phyloP scores from a whole-genome alignment of 2,888 invertebrate species.

The Galerucella nymphaeae region DNA sequence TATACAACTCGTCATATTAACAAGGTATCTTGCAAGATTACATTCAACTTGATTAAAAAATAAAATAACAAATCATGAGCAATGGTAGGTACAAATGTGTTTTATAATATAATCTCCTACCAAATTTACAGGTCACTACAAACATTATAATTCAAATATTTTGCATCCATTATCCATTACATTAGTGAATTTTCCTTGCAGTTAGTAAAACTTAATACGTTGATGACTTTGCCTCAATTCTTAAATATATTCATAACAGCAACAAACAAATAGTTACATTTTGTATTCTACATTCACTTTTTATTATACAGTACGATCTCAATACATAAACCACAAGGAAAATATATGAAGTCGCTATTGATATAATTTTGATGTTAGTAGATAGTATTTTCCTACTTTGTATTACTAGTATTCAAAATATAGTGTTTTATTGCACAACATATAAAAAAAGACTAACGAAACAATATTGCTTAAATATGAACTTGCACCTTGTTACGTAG shows the following conservation, averaged over 20 bases:
- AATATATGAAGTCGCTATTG: not conserved
- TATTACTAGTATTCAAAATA: not conserved
- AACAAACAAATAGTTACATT: no score
- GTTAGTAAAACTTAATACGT: not conserved
- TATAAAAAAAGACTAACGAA: not conserved
- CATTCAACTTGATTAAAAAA: constrained; percentile 14
- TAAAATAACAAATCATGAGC: not conserved
- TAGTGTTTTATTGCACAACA: not conserved
- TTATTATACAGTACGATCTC: not conserved
- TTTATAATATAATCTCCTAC: not conserved
- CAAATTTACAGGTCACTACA: not conserved
- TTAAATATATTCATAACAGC: no score
- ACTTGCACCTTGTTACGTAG: constrained; percentile 21
- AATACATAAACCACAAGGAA: not conserved
- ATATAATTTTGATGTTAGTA: not conserved
- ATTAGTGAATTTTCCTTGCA: not conserved
- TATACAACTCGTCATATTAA: constrained; percentile 49
- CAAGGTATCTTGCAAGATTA: constrained; percentile 36
- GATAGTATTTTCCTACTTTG: not conserved
- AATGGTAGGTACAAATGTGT: not conserved
- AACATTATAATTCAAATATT: constrained; percentile 1
- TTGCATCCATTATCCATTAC: not conserved
- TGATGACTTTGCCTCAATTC: no score
- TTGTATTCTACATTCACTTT: no score
- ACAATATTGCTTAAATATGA: not conserved